A percentile compares a stretch with the other conserved stretches of the same genome.
Conservation (phyloP, 2,888 invertebrate genomes). For the Gortyna flavago region DNA sequence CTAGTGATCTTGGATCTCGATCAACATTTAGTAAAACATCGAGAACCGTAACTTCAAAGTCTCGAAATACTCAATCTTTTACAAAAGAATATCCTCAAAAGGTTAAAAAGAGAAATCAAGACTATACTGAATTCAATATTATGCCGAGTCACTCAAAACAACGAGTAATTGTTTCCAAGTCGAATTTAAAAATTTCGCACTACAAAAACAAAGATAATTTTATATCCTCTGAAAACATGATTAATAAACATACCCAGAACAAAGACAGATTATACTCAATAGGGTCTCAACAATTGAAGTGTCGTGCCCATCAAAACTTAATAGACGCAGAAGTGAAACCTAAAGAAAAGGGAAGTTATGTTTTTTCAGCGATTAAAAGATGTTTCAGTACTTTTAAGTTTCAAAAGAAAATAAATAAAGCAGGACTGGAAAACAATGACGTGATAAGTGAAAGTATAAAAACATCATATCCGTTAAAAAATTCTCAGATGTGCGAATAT, state of each 20-base stretch:
- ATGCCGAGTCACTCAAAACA: slow-evolving; percentile 21
- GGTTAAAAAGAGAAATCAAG: not conserved
- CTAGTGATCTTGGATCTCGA: slow-evolving; percentile 4
- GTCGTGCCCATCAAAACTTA: not conserved
- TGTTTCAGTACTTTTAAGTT: slow-evolving; percentile 55
- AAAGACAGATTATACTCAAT: slow-evolving; percentile 22
- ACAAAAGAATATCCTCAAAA: not conserved
- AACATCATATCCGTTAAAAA: slow-evolving; percentile 3
- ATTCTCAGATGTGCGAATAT: slow-evolving; percentile 8
- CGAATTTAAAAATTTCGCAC: slow-evolving; percentile 23
- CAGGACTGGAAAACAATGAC: slow-evolving; percentile 1
- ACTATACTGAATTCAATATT: not conserved
- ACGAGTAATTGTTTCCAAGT: slow-evolving; percentile 31
- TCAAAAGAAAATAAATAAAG: slow-evolving; percentile 38
- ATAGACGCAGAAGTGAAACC: slow-evolving; percentile 7
- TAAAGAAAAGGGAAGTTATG: slow-evolving; percentile 28
- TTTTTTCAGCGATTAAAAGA: slow-evolving; percentile 44
- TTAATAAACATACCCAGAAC: not conserved
- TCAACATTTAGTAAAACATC: slow-evolving; percentile 26
- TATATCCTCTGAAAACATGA: not conserved
- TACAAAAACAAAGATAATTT: not conserved
- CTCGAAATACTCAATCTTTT: slow-evolving; percentile 4
- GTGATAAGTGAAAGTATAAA: slow-evolving; percentile 1
- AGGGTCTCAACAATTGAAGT: slow-evolving; percentile 4
- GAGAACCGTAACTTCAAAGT: slow-evolving; percentile 2